Evolutionary conservation across 2,797 vertebrate species (phyloP).

Genomic region (Hypotaenidia okinawae): DNA sequence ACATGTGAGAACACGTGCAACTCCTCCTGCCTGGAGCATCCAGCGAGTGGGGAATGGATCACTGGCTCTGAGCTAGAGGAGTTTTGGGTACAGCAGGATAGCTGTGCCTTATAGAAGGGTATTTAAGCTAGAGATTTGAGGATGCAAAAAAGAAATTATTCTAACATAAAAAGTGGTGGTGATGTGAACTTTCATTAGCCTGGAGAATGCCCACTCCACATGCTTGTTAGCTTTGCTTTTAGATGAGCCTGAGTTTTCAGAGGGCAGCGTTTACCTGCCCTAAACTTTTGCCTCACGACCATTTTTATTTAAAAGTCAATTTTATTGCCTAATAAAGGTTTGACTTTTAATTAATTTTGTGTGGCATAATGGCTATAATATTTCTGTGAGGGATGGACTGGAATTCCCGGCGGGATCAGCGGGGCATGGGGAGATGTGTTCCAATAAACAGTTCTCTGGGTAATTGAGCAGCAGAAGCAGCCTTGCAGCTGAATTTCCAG

Average conservation of each 20-base stretch:
- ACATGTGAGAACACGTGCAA: not conserved
- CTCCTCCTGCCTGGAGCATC: not conserved
- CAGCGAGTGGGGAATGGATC: not conserved
- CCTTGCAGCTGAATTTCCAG: not conserved
- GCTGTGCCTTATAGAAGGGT: not conserved
- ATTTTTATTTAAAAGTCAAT: not conserved
- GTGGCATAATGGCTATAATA: not conserved
- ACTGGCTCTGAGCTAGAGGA: not conserved
- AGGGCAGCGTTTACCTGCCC: conserved; percentile 6
- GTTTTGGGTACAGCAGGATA: not conserved
- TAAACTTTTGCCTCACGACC: not conserved
- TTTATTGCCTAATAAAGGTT: conserved; percentile 27
- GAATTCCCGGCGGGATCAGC: not conserved
- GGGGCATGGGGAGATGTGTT: not conserved
- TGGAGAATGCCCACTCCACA: not conserved
- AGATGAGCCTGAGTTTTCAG: not conserved
- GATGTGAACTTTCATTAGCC: not conserved
- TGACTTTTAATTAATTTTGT: conserved; percentile 29
- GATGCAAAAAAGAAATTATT: not conserved
- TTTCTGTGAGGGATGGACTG: not conserved
- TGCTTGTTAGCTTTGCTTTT: conserved; percentile 4
- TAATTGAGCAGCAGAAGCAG: not conserved
- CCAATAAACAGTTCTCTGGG: not conserved
- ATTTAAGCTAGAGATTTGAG: not conserved
- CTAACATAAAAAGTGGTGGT: not conserved